Conservation (phyloP, 2,797 vertebrate genomes). For the Eulemur rubriventer region DNA sequence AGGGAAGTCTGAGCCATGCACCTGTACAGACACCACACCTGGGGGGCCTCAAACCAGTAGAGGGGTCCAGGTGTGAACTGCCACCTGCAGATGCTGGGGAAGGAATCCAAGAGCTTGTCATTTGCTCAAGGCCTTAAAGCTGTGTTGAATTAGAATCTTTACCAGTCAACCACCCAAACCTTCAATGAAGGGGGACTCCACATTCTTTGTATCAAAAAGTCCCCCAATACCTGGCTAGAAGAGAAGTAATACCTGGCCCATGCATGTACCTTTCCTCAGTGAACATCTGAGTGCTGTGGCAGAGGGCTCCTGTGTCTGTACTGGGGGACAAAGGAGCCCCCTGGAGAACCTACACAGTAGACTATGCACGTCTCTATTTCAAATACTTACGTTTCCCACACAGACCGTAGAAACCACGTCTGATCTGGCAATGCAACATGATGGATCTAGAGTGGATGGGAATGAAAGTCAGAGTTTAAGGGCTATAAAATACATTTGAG, state of each 20-base stretch:
- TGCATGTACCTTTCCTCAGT: not conserved
- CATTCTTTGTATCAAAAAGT: not conserved
- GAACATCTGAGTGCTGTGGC: rapidly evolving
- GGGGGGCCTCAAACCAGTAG: not conserved
- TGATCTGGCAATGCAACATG: not conserved
- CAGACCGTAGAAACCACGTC: not conserved
- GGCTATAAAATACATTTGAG: not conserved
- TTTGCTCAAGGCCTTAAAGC: not conserved
- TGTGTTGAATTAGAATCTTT: not conserved
- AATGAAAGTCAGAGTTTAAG: not conserved
- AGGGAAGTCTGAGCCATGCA: not conserved
- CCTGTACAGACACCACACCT: rapidly evolving
- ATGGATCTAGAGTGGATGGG: not conserved
- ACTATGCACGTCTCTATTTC: not conserved
- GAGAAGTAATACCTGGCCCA: not conserved
- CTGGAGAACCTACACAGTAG: not conserved
- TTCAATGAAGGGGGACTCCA: not conserved
- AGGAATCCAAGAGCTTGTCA: not conserved
- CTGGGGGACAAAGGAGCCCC: too few relatives aligned
- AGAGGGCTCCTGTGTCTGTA: not conserved
- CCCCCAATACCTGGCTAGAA: too few relatives aligned
- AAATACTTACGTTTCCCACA: not conserved
- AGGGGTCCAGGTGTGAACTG: not conserved
- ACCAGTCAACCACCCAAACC: not conserved
- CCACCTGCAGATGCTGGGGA: not conserved